Evolutionary conservation across 2,797 vertebrate genomes (phyloP), one percentile per base, ranked within the genome.

Genomic region (Pangasius sanitwongsei): DNA sequence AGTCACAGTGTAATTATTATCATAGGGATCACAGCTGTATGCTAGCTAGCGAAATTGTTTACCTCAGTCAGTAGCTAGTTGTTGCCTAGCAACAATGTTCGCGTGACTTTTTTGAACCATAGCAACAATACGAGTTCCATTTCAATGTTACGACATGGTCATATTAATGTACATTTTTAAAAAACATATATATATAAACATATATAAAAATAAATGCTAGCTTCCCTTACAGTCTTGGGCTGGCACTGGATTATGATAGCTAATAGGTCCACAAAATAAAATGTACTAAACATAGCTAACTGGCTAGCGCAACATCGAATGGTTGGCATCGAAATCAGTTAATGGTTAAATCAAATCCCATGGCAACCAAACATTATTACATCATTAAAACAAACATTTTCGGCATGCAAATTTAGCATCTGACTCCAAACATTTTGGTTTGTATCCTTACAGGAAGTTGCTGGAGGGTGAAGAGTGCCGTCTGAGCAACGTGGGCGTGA

Each of bases 401-500:
- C 0, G 4, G 20, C 18, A 11, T 3, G 41, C 28, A 6, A 23
- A 37, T 12, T 5, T 37, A 25, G 80, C 20, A 6, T 8, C 82
- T 65, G 2, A 50, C 18, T 67, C 8, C 48, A 72, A 37, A 72
- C 65, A 70, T 37, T 53, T 69, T 11, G n/a, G 48, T 57, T 34
- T 74, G 23, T 12, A 18, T 84, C 86, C 20, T 11, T 77, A n/a
- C 90, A 97, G 97, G 94, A 97, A 97, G 95, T 93, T 97, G 65
- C 95, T 97, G 92, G 97, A 97, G 85, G 97, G 97, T 0, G 97
- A 97, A 67, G 97, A 97, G 92, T 97, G 96, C 28, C 97, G 97
- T 74, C 93, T 97, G 88, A 97, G 95, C 93, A 93, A 94, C 0
- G 93, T 96, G 0, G 92, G 96, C 0, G 95, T 96, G 0, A 91